Evolutionary conservation across 2,113 vertebrate species (phyloP).

Genomic region (Paralichthys olivaceus): DNA sequence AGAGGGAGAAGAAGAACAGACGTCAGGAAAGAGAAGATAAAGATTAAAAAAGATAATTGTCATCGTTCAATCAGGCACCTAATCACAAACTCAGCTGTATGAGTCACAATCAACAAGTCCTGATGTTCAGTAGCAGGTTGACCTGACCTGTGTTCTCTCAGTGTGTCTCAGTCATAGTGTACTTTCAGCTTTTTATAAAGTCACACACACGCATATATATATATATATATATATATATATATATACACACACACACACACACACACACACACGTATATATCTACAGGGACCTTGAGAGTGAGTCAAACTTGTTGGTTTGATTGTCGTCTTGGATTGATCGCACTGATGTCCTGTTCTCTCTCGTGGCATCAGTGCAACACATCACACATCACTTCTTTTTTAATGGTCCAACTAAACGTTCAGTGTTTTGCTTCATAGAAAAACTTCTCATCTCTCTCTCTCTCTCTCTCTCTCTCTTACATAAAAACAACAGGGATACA

Average conservation of each 20-base stretch:
- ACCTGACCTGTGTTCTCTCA: constrained; percentile 6
- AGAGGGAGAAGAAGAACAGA: too few relatives aligned
- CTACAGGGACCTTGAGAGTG: too few relatives aligned
- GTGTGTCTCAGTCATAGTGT: neutral
- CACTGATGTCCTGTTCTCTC: constrained; percentile 6
- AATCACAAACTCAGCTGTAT: too few relatives aligned
- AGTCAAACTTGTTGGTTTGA: constrained; percentile 1
- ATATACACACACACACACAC: neutral
- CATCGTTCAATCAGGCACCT: too few relatives aligned
- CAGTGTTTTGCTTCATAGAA: neutral
- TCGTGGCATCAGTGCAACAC: constrained; percentile 2
- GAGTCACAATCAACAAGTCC: neutral
- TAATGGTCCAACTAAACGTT: neutral
- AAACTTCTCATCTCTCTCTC: neutral
- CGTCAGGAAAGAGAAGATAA: too few relatives aligned
- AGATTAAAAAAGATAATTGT: too few relatives aligned
- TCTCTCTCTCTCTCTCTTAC: neutral
- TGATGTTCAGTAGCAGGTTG: neutral
- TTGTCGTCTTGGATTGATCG: constrained; percentile 13
- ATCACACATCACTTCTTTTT: neutral
- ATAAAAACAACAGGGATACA: neutral
- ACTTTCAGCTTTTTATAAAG: neutral
- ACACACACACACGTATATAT: too few relatives aligned
- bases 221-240: too few relatives aligned
- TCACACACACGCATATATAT: neutral